These are phyloP conservation scores for Clostera curtula DNA, from an alignment of 2,888 invertebrate genomes.

Conservation along the genomic window DNA sequence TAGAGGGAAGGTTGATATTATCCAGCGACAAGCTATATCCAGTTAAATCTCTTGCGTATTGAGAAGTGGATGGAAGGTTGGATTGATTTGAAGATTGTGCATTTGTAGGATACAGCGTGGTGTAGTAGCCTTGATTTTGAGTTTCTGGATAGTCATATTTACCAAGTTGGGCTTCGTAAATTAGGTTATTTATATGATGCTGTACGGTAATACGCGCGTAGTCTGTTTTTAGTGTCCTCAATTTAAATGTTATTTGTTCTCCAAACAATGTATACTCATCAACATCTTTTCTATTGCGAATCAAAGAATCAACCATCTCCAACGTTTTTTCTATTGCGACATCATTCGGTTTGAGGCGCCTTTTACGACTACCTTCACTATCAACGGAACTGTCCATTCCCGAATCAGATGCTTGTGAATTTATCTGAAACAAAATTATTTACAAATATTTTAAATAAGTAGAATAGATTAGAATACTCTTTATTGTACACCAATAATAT, in stretches of 20 bases:
- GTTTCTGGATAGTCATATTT: constrained; percentile 14
- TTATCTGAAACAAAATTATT: constrained; percentile 10
- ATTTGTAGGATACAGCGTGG: constrained; percentile 10
- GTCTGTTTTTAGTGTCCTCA: constrained; percentile 13
- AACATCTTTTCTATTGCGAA: constrained; percentile 13
- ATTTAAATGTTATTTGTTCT: constrained; percentile 13
- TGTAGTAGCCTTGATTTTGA: no score
- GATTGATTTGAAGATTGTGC: no score
- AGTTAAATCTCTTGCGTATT: constrained; percentile 6
- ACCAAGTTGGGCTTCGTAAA: constrained; percentile 13
- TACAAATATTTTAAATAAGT: constrained; percentile 10
- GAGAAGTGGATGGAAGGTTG: constrained; percentile 13
- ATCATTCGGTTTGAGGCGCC: constrained; percentile 14
- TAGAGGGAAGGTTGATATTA: constrained; percentile 4
- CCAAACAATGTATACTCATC: constrained; percentile 14
- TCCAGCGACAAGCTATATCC: constrained; percentile 2
- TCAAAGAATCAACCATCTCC: no score
- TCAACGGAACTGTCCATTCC: constrained; percentile 16
- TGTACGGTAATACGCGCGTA: constrained; percentile 15
- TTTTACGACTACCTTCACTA: constrained; percentile 15
- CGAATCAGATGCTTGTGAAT: constrained; percentile 14
- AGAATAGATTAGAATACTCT: no score
- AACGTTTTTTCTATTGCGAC: constrained; percentile 14
- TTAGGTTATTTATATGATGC: constrained; percentile 15
- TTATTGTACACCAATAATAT: no score